Percentiles rank a stretch among this genome's conserved stretches.
Conservation (phyloP, 2,888 invertebrate species). For the Hermaeophaga mercurialis region DNA sequence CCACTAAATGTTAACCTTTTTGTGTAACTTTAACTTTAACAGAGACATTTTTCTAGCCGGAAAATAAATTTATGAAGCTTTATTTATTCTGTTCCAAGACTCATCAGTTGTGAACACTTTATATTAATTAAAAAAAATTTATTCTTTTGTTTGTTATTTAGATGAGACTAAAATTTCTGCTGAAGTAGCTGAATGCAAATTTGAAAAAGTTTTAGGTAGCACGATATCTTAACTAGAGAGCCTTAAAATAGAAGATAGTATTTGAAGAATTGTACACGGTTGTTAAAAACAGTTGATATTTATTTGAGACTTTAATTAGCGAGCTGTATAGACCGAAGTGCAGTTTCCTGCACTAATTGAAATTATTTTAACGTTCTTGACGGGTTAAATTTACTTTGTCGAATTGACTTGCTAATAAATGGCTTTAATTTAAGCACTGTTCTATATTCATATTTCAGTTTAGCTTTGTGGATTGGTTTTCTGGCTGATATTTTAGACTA, state of each 20-base stretch:
- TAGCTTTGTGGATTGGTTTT: neutral
- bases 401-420: slow-evolving; percentile 43
- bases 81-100: too few relatives aligned
- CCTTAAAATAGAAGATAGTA: slow-evolving; percentile 9
- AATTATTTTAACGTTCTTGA: slow-evolving; percentile 43
- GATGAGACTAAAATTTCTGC: too few relatives aligned
- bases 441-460: slow-evolving; percentile 33
- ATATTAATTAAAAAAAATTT: too few relatives aligned
- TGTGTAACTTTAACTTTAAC: too few relatives aligned
- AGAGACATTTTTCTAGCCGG: too few relatives aligned
- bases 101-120: too few relatives aligned
- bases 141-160: too few relatives aligned
- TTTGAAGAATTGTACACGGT: slow-evolving; percentile 38
- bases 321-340: slow-evolving; percentile 43
- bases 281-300: slow-evolving; percentile 46
- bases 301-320: slow-evolving; percentile 45
- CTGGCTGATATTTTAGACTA: too few relatives aligned
- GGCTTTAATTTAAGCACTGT: slow-evolving; percentile 41
- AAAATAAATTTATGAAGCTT: too few relatives aligned
- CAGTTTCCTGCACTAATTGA: slow-evolving; percentile 44
- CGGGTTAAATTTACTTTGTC: slow-evolving; percentile 40
- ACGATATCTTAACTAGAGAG: slow-evolving; percentile 7
- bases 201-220: neutral
- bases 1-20: too few relatives aligned
- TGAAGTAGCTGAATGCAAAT: slow-evolving; percentile 3